These are phyloP conservation scores for Rhogogaster chlorosoma DNA, from an alignment of 2,888 invertebrate species.

Conservation along the genomic window DNA sequence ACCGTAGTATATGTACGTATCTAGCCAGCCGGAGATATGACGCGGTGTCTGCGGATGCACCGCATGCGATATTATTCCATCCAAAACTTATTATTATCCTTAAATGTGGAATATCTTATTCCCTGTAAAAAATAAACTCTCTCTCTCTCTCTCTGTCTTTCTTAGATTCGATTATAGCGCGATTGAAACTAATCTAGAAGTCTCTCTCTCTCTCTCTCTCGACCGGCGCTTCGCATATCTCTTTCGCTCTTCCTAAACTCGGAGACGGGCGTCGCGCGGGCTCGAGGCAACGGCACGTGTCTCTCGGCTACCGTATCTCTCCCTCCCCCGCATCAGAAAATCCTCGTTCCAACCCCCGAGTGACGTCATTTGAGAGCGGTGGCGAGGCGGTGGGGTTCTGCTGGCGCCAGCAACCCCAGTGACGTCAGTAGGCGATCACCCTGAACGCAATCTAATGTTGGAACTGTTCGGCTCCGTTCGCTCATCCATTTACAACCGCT, in stretches of 20 bases:
- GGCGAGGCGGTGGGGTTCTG: background rate
- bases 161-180: conserved; percentile 5
- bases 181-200: background rate
- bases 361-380: conserved; percentile 70
- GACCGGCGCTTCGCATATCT: background rate
- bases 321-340: conserved; percentile 44
- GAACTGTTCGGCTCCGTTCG: background rate
- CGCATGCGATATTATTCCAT: background rate
- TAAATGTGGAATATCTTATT: too few relatives aligned
- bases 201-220: background rate
- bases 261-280: conserved; percentile 50
- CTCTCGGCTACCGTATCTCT: conserved; percentile 56
- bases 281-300: conserved; percentile 64
- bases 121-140: background rate
- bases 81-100: too few relatives aligned
- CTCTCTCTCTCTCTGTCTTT: conserved; percentile 4
- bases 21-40: too few relatives aligned
- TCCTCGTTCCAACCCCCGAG: conserved; percentile 61
- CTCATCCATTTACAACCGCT: background rate
- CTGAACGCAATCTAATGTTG: conserved; percentile 33
- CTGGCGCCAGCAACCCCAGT: conserved; percentile 66
- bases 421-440: conserved; percentile 65
- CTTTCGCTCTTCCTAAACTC: background rate
- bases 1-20: background rate
- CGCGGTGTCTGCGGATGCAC: background rate